Base-by-base conservation (phyloP, 1,140 invertebrate genomes). In the Penaeus japonicus region DNA sequence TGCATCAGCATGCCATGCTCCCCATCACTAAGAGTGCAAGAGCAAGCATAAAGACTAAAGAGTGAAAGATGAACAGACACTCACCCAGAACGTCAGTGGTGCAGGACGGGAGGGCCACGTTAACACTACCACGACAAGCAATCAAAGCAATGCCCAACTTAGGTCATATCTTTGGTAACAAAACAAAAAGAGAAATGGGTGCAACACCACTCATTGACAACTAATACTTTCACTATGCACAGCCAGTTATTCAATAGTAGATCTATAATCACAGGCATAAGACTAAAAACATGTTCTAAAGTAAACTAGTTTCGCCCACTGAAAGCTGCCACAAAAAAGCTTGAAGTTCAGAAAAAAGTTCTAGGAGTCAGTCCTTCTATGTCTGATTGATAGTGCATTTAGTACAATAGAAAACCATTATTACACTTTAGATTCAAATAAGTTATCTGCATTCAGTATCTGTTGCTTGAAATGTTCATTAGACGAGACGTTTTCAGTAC, bases 381-480 rank as follows among this genome's bases (percentile, higher is more conserved):
- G 27, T 57, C 24, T 79, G 20, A 75, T 54, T 78, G 57, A 85
- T 78, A 85, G 27, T 73, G 70, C 70, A 73, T 73, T 32, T 47
- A 47, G 47, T 47, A 47, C 47, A 47, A 47, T 47, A 47, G 47
- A 47, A 47, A 47, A 47, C 10, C 47, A 73, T n/a, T 30, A 30
- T 84, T 85, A 89, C 87, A 89, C 87, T 89, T 89, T 89, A 73
- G 87, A 89, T 55, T 89, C 87, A 89, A 85, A 89, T 54, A 89
- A 85, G 83, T 85, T 89, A 83, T 89, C 87, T 84, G 87, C 83
- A 89, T 89, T 89, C 57, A 89, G 54, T 65, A 89, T 89, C 77
- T 89, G 87, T n/a, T 89, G 87, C 39, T 89, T 89, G 57, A 89
- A 84, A 79, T 84, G 82, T 80, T 89, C 87, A 70, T 82, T 82